Conservation (phyloP, 1,140 invertebrate species). For the Lasaia peninsularis region DNA sequence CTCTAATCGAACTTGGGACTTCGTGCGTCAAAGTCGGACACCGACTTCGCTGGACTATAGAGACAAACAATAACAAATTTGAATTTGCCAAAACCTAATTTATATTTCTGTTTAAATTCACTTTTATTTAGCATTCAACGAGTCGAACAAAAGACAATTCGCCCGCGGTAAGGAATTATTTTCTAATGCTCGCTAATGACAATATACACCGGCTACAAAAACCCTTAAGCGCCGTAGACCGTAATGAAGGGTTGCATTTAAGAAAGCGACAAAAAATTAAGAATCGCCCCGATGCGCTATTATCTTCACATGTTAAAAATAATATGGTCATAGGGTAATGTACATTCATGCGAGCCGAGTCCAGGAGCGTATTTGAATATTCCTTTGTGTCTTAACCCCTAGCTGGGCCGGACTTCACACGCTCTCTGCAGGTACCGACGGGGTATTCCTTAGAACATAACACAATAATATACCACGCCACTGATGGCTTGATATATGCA, state of each 20-base stretch:
- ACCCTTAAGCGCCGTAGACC: slow-evolving; percentile 66
- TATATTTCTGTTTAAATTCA: background rate
- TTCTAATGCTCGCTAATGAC: slow-evolving; percentile 64
- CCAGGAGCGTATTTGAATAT: slow-evolving; percentile 74
- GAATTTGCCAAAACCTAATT: background rate
- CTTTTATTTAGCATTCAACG: background rate
- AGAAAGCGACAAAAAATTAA: slow-evolving; percentile 73
- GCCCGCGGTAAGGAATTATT: slow-evolving; percentile 44
- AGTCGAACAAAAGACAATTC: slow-evolving; percentile 22
- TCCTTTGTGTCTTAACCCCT: slow-evolving; percentile 52
- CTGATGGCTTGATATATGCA: slow-evolving; percentile 31
- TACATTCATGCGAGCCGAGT: slow-evolving; percentile 71
- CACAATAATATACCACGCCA: slow-evolving; percentile 25
- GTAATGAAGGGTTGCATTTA: slow-evolving; percentile 62
- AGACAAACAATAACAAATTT: too few species aligned
- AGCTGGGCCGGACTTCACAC: slow-evolving; percentile 72
- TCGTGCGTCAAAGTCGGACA: too few species aligned
- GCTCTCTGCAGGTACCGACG: slow-evolving; percentile 61
- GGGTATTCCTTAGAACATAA: slow-evolving; percentile 17
- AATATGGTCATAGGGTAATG: slow-evolving; percentile 75
- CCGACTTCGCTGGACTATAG: too few species aligned
- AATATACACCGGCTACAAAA: slow-evolving; percentile 60
- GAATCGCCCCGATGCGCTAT: slow-evolving; percentile 74
- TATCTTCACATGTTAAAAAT: slow-evolving; percentile 76
- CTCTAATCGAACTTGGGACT: background rate